Conservation (phyloP, 1,140 invertebrate species). For the Caenorhabditis brenneri region DNA sequence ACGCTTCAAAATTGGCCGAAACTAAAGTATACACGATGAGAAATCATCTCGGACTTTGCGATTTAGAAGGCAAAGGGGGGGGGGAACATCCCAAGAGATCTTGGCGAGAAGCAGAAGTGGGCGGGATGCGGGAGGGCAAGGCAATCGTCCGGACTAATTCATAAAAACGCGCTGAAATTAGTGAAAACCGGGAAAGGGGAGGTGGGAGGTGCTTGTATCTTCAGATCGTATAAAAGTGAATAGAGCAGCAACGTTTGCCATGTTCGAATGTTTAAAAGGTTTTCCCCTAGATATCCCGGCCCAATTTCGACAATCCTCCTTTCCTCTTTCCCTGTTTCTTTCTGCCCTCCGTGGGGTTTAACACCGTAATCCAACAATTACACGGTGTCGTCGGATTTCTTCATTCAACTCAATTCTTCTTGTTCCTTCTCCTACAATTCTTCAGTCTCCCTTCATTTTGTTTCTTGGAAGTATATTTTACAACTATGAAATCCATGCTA, state of each 20-base stretch:
- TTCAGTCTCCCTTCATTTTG: not conserved
- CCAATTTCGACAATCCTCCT: not conserved
- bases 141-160: constrained; percentile 13
- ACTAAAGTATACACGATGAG: constrained; percentile 28
- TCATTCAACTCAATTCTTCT: not conserved
- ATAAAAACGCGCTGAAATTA: constrained; percentile 43
- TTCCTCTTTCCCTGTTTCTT: not conserved
- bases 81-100: not conserved
- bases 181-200: constrained; percentile 22
- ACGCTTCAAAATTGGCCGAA: constrained; percentile 26
- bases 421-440: not conserved
- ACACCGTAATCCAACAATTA: constrained; percentile 43
- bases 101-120: constrained; percentile 17
- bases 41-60: constrained; percentile 24
- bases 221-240: constrained; percentile 5
- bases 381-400: constrained; percentile 12
- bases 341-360: constrained; percentile 20
- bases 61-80: not conserved
- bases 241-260: constrained; percentile 6
- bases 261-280: not conserved
- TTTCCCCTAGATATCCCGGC: not conserved
- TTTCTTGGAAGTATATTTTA: not conserved
- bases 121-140: constrained; percentile 33
- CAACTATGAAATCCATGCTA: not conserved
- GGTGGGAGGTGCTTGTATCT: constrained; percentile 34